Conservation (phyloP, 2,888 invertebrate species). For the Drosophila melanosoma region DNA sequence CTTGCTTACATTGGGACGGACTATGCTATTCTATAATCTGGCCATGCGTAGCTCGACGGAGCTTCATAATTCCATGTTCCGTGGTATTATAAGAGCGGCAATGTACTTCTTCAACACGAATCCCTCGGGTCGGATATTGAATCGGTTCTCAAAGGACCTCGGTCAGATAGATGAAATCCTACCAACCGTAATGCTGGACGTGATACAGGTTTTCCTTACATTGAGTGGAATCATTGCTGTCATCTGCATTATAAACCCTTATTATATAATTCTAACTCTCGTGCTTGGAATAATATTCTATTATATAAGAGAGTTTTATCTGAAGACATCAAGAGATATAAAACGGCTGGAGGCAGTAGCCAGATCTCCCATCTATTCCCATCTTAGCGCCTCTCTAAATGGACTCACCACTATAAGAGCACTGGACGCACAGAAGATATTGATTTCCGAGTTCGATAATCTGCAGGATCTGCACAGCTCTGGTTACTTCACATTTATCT, state of each 20-base stretch:
- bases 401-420: slow-evolving; percentile 97
- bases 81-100: slow-evolving; percentile 90
- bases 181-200: slow-evolving; percentile 84
- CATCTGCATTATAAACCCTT: slow-evolving; percentile 90
- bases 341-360: slow-evolving; percentile 93
- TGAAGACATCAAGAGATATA: slow-evolving; percentile 92
- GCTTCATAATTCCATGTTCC: slow-evolving; percentile 94
- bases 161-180: slow-evolving; percentile 86
- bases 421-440: slow-evolving; percentile 92
- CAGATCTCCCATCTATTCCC: slow-evolving; percentile 97
- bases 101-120: slow-evolving; percentile 95
- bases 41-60: slow-evolving; percentile 90
- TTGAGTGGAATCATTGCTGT: slow-evolving; percentile 92
- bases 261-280: slow-evolving; percentile 89
- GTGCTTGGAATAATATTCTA: slow-evolving; percentile 90
- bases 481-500: slow-evolving; percentile 95
- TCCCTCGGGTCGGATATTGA: slow-evolving; percentile 92
- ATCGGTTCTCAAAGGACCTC: slow-evolving; percentile 95
- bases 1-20: slow-evolving; percentile 82
- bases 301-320: slow-evolving; percentile 90
- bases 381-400: slow-evolving; percentile 94
- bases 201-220: slow-evolving; percentile 90
- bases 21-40: slow-evolving; percentile 86
- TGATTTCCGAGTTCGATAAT: slow-evolving; percentile 92
- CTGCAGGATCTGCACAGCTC: slow-evolving; percentile 95